A percentile compares a stretch with the other conserved stretches of the same genome.
Evolutionary conservation across 2,888 invertebrate genomes (phyloP).

Genomic region (Oxycera nigricornis): DNA sequence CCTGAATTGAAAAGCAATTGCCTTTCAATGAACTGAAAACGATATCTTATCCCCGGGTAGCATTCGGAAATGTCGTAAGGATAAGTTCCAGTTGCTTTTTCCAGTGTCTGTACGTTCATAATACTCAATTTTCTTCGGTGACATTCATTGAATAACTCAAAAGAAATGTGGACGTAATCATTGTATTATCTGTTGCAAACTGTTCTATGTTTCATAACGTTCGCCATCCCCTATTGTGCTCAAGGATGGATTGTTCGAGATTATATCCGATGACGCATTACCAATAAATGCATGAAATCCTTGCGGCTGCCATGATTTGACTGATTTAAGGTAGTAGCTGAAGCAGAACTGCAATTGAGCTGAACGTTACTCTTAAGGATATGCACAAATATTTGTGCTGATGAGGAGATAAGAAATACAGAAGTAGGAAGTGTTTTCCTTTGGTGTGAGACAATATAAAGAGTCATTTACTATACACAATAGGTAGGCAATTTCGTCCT

Average conservation of each 20-base stretch:
- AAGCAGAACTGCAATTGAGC: neutral
- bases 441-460: no score
- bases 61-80: no score
- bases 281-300: neutral
- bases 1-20: no score
- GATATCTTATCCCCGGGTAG: no score
- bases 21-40: no score
- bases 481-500: no score
- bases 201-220: neutral
- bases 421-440: no score
- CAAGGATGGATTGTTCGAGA: neutral
- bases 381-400: no score
- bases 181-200: neutral
- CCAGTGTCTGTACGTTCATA: neutral
- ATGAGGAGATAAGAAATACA: no score
- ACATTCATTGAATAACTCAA: neutral
- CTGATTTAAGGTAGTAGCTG: neutral
- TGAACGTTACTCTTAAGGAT: neutral
- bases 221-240: neutral
- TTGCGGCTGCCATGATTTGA: neutral
- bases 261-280: neutral
- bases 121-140: neutral
- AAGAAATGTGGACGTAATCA: neutral
- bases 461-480: no score
- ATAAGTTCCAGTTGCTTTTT: no score